Evolutionary conservation across 1,140 invertebrate genomes (phyloP).

Genomic region (Agrilus planipennis): DNA sequence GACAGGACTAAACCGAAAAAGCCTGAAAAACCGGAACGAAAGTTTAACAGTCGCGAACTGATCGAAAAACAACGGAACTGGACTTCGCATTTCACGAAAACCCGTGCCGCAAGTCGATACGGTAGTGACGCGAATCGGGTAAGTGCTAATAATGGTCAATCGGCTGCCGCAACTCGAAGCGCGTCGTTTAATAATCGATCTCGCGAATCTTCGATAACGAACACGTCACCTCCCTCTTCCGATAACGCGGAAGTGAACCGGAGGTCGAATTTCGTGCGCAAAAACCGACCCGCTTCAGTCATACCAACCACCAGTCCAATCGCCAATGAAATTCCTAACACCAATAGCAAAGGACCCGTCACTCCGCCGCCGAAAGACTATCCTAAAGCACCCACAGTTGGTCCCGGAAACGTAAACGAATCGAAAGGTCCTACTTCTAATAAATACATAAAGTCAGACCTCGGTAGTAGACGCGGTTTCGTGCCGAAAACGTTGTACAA

Average conservation of each 20-base stretch:
- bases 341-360: conserved; percentile 26
- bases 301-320: conserved; percentile 27
- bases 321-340: no score
- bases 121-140: conserved; percentile 49
- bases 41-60: conserved; percentile 70
- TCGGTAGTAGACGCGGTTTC: not conserved
- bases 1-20: conserved; percentile 37
- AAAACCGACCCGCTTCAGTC: conserved; percentile 29
- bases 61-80: conserved; percentile 85
- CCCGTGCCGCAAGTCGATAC: conserved; percentile 43
- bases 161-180: conserved; percentile 31
- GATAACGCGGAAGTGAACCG: conserved; percentile 28
- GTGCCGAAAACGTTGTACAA: conserved; percentile 8
- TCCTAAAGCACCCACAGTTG: conserved; percentile 1
- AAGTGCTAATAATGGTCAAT: conserved; percentile 30
- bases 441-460: conserved; percentile 6
- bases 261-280: conserved; percentile 24
- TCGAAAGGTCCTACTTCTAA: conserved; percentile 26
- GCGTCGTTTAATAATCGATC: conserved; percentile 33
- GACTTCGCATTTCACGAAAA: conserved; percentile 79
- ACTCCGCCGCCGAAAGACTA: conserved; percentile 27
- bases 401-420: conserved; percentile 30
- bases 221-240: conserved; percentile 40
- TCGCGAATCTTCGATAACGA: conserved; percentile 39
- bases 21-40: conserved; percentile 68